A percentile compares a stretch with the other conserved stretches of the same genome.
Conservation (phyloP, 1,140 invertebrate genomes). For the Ylistrum balloti region DNA sequence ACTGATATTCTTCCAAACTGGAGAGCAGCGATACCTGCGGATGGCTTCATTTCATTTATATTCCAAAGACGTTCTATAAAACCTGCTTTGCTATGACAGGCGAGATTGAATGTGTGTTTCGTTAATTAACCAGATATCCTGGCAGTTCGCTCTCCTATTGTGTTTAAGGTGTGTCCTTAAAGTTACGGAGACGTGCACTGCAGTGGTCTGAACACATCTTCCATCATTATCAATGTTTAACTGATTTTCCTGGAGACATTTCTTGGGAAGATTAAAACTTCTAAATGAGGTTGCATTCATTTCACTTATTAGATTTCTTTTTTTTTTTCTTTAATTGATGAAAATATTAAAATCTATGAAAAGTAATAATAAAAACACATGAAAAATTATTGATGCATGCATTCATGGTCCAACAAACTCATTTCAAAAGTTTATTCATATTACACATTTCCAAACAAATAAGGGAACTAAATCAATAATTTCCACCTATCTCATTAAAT, state of each 20-base stretch:
- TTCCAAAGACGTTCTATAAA: not conserved
- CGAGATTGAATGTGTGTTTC: slow-evolving; percentile 26
- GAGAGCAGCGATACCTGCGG: not conserved
- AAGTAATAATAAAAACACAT: too few relatives aligned
- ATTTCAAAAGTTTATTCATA: not conserved
- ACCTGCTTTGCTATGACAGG: slow-evolving; percentile 11
- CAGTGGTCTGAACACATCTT: not conserved
- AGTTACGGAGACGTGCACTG: not conserved
- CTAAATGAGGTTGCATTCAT: not conserved
- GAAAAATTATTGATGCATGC: too few relatives aligned
- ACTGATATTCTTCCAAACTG: not conserved
- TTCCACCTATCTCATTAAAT: slow-evolving; percentile 5
- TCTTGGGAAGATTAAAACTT: not conserved
- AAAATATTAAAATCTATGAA: not conserved
- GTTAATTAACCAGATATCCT: not conserved
- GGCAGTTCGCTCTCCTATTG: not conserved
- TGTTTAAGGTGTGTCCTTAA: not conserved
- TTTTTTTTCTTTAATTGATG: too few relatives aligned
- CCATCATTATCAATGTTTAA: not conserved
- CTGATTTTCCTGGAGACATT: not conserved
- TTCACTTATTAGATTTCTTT: not conserved
- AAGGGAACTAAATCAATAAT: slow-evolving; percentile 1
- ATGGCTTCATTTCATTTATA: slow-evolving; percentile 14
- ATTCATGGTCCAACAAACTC: not conserved
- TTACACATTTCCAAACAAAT: not conserved